Conservation (phyloP, 2,888 invertebrate genomes). For the Nephrotoma flavescens region DNA sequence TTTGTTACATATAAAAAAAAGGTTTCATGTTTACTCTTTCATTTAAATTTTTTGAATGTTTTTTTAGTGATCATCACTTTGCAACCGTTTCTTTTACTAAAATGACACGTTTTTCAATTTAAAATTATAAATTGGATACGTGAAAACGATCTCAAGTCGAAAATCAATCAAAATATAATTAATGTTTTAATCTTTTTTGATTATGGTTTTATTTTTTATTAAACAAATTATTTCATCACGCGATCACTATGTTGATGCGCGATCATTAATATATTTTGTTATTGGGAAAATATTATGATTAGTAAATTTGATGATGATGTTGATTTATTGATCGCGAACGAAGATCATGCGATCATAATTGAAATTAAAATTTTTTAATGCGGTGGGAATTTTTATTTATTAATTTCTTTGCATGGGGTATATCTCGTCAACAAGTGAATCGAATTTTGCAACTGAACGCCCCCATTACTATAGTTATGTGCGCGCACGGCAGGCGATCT, state of each 20-base stretch:
- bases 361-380: background rate
- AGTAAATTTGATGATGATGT: background rate
- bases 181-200: background rate
- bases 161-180: background rate
- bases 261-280: background rate
- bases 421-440: background rate
- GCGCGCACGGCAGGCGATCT: background rate
- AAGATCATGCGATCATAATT: background rate
- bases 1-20: background rate
- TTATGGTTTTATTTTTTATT: background rate
- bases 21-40: background rate
- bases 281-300: background rate
- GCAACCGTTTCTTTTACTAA: background rate
- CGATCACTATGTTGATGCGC: background rate
- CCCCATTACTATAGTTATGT: background rate
- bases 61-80: background rate
- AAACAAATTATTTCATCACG: background rate
- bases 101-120: background rate
- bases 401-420: background rate
- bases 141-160: background rate
- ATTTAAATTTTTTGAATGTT: background rate
- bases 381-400: background rate
- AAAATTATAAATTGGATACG: background rate
- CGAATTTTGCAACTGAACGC: conserved; percentile 3
- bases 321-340: background rate